These are phyloP conservation scores for Paedocypris micromegethes DNA, from an alignment of 2,797 vertebrate genomes.

Conservation along the genomic window DNA sequence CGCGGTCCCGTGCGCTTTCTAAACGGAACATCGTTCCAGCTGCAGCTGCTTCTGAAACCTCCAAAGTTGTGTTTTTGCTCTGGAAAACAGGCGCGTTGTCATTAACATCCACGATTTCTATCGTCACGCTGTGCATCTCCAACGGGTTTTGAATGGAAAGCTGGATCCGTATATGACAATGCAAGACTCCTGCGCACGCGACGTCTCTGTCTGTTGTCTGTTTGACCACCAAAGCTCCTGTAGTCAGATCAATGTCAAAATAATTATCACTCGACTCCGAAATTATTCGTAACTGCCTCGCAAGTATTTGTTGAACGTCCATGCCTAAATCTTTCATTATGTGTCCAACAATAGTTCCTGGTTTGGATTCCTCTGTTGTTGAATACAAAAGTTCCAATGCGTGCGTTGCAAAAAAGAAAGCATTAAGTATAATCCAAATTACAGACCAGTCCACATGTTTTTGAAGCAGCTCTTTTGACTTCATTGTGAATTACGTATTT, in stretches of 20 bases:
- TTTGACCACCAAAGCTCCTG: conserved; percentile 68
- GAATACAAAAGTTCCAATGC: conserved; percentile 74
- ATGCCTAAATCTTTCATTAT: conserved; percentile 73
- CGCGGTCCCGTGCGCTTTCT: conserved; percentile 71
- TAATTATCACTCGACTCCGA: conserved; percentile 66
- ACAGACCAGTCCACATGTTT: conserved; percentile 58
- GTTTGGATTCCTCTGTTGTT: conserved; percentile 74
- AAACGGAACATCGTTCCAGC: conserved; percentile 68
- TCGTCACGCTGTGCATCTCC: conserved; percentile 70
- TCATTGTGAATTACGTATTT: conserved; percentile 18
- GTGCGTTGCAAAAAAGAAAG: conserved; percentile 58
- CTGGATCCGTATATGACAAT: conserved; percentile 70
- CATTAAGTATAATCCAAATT: conserved; percentile 65
- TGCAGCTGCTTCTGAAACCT: conserved; percentile 69
- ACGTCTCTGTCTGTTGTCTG: conserved; percentile 74
- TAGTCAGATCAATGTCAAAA: conserved; percentile 69
- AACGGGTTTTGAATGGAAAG: conserved; percentile 72
- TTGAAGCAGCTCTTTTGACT: neutral
- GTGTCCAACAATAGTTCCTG: conserved; percentile 74
- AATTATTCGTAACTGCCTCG: conserved; percentile 66
- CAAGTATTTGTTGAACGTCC: conserved; percentile 62
- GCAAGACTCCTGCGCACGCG: conserved; percentile 65
- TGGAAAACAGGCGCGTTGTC: conserved; percentile 75
- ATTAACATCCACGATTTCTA: conserved; percentile 76
- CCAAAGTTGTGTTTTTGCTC: conserved; percentile 57